Evolutionary conservation across 2,113 vertebrate species (phyloP).

Genomic region (Dendropsophus ebraccatus): DNA sequence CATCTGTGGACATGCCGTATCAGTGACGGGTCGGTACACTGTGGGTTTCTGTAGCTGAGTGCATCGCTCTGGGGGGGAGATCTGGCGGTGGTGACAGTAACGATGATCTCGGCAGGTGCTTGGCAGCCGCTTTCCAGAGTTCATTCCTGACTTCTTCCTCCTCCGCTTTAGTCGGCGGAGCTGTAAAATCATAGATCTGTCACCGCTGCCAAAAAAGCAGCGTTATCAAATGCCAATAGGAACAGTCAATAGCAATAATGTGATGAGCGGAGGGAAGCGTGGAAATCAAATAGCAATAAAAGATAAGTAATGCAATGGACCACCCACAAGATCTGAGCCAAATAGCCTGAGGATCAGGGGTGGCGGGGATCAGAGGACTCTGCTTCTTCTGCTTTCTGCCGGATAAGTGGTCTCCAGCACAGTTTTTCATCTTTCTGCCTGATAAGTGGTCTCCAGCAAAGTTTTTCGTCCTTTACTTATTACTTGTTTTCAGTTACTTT

Average conservation of each 20-base stretch:
- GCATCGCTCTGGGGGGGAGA: neutral
- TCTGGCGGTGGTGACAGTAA: neutral
- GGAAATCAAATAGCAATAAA: conserved; percentile 24
- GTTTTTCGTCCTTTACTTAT: too few relatives aligned
- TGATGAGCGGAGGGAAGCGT: neutral
- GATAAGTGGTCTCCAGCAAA: too few relatives aligned
- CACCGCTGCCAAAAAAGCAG: neutral
- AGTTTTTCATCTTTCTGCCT: too few relatives aligned
- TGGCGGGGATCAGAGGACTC: too few relatives aligned
- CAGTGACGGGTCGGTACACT: neutral
- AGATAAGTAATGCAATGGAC: conserved; percentile 7
- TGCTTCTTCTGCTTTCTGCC: too few relatives aligned
- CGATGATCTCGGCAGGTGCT: neutral
- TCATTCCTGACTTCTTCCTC: neutral
- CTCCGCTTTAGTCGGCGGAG: neutral
- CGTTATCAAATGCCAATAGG: conserved; percentile 2
- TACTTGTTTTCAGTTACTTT: too few relatives aligned
- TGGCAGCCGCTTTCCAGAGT: neutral
- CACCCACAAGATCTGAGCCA: neutral
- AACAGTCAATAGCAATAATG: conserved; percentile 5
- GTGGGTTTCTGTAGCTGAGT: neutral
- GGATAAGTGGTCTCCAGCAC: too few relatives aligned
- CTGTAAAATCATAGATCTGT: neutral
- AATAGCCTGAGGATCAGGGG: neutral
- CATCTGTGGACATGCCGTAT: neutral